Evolutionary conservation across 2,113 vertebrate species (phyloP), one percentile per base, ranked within the genome.

Genomic region (Cinclus cinclus): DNA sequence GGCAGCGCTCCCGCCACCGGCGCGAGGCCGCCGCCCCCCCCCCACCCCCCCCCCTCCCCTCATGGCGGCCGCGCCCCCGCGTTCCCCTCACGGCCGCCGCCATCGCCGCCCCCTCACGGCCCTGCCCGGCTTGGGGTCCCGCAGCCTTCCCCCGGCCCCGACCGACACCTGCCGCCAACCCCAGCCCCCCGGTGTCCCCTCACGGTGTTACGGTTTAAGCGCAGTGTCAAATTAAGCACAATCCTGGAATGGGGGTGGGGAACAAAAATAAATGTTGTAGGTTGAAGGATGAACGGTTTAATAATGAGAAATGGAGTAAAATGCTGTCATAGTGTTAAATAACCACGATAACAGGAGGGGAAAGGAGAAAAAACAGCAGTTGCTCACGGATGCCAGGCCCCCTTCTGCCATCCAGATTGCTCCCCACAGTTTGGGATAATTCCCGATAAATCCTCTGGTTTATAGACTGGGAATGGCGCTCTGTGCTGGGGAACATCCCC

Each of bases 401-500:
- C 10, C 2, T 28, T 46, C 13, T 0, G 2, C 15, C 19, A 33
- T 28, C 4, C 47, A 14, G 28, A 5, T 14, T 16, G 5, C 15
- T 39, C 2, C 28, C 24, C 8, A 0, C 2, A 1, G 4, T 41
- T 9, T 24, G 47, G 21, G 41, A 9, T 41, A 56, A 74, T 64
- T 74, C 28, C 28, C 4, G 1, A 0, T n/a, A 28, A 65, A 65
- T n/a, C 28, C 30, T 47, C 4, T 12, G 1, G 23, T 69, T 69
- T 19, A 1, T 28, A 0, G 7, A 0, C 18, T 5, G 22, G 19
- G 19, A 53, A 12, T 7, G 22, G 0, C 5, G 0, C 11, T 15
- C 4, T 3, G 17, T 12, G 37, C 2, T 37, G 37, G 7, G 27
- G 3, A 41, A 6, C 1, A 4, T 35, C 31, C 83, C 42, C 14